These are phyloP conservation scores for Reinhardtius hippoglossoides DNA, from an alignment of 2,113 vertebrate genomes.

Conservation along the genomic window DNA sequence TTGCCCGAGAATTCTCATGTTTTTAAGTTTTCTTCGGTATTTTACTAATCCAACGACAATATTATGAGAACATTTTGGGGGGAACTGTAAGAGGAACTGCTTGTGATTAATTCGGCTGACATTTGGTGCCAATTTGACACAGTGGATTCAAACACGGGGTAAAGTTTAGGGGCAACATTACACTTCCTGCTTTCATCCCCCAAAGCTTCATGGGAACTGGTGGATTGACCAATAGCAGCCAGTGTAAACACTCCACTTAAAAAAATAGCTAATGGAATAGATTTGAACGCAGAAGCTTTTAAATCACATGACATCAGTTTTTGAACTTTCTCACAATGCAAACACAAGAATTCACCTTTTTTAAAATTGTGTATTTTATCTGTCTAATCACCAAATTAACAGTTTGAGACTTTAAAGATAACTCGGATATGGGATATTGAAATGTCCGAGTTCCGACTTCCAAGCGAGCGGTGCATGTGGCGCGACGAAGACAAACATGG, in stretches of 20 bases:
- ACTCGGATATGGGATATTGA: no score
- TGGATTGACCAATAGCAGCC: not conserved
- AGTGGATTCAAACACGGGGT: not conserved
- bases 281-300: no score
- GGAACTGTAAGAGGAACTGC: not conserved
- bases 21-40: not conserved
- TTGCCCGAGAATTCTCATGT: not conserved
- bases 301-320: no score
- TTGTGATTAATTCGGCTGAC: not conserved
- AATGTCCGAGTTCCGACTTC: no score
- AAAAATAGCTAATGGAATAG: no score
- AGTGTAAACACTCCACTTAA: not conserved
- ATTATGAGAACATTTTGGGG: rapidly evolving
- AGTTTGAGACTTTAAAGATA: no score
- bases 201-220: not conserved
- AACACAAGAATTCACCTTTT: no score
- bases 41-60: rapidly evolving
- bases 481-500: no score
- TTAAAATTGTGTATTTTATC: no score
- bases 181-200: constrained; percentile 12
- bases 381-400: no score
- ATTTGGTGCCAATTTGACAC: not conserved
- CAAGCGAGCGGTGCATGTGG: no score
- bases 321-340: not conserved
- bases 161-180: not conserved